Evolutionary conservation across 2,797 vertebrate species (phyloP), one percentile per base, ranked within the genome.

Genomic region (Eulemur mongoz): DNA sequence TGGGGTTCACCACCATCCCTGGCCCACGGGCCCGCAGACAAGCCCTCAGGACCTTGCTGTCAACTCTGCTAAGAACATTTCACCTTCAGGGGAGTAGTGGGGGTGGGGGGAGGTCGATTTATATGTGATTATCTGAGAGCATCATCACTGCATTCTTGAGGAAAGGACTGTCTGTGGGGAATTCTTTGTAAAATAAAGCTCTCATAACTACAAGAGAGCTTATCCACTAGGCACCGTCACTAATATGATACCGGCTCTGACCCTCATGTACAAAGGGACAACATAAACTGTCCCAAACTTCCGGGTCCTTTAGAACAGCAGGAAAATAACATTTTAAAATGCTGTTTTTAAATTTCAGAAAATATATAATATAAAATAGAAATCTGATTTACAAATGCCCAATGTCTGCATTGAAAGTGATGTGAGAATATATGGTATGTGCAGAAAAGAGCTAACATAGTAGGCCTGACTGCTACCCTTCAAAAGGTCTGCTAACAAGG

Each of bases 21-120:
- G 18, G 0, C 17, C 23, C 20, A 32, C 10, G 2, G 32, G 38
- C 22, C 52, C 54, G 22, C 8, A n/a, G 22, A 14, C 38, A 52
- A 25, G 52, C n/a, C 65, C 50, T 69, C 7, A 2, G 18, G 54
- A 20, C 13, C 78, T 59, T 18, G 6, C 22, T 80, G 52, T 27
- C 25, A 38, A 2, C 8, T 57, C 30, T 82, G 25, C 63, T 13
- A 7, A 17, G 11, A 81, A 69, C 22, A 59, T 35, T 63, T 76
- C 63, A 79, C 30, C 18, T 70, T 86, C 89, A 69, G 35, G 43
- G 18, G 9, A 69, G 40, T 43, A 61, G 54, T 23, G 38, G 54
- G 63, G 18, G 0, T 15, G 14, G 32, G 0, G 4, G 18, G 35
- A 12, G 3, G 25, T 45, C 2, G 0, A 57, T 22, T 45, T 35